Evolutionary conservation across 2,888 invertebrate species (phyloP).

Genomic region (Erebia epiphron): DNA sequence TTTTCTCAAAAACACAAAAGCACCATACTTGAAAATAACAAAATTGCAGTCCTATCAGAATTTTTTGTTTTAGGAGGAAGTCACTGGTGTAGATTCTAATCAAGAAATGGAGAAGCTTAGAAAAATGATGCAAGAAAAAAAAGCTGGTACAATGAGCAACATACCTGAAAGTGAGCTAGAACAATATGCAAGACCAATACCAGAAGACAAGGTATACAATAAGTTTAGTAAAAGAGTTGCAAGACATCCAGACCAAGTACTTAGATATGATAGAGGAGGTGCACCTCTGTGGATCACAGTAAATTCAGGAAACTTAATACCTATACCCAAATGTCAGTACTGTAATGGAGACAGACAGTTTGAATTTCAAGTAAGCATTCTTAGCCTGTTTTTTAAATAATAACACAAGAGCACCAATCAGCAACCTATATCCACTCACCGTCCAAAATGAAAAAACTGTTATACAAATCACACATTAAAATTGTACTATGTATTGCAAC

Average conservation of each 20-base stretch:
- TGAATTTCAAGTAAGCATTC: slow-evolving; percentile 90
- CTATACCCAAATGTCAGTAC: slow-evolving; percentile 87
- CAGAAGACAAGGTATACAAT: slow-evolving; percentile 90
- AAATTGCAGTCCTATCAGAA: not conserved
- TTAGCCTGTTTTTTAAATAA: not conserved
- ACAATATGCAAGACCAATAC: slow-evolving; percentile 82
- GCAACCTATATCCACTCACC: too few species aligned
- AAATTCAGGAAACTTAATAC: slow-evolving; percentile 62
- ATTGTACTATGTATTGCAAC: too few species aligned
- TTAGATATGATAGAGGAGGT: slow-evolving; percentile 91
- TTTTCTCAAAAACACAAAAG: too few species aligned
- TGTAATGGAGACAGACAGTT: slow-evolving; percentile 91
- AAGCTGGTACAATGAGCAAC: slow-evolving; percentile 85
- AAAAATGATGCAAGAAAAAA: slow-evolving; percentile 79
- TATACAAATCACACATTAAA: too few species aligned
- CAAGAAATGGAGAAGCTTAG: slow-evolving; percentile 69
- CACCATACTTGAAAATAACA: too few species aligned
- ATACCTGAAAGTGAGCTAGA: slow-evolving; percentile 87
- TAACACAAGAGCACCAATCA: too few species aligned
- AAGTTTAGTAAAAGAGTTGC: slow-evolving; percentile 89
- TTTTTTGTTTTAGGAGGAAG: slow-evolving; percentile 55
- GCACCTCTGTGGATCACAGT: slow-evolving; percentile 92
- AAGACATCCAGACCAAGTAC: slow-evolving; percentile 90
- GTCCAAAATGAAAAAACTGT: too few species aligned
- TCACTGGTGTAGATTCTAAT: slow-evolving; percentile 75